Base-by-base conservation (phyloP, 2,888 invertebrate species). In the Julus scanicus region DNA sequence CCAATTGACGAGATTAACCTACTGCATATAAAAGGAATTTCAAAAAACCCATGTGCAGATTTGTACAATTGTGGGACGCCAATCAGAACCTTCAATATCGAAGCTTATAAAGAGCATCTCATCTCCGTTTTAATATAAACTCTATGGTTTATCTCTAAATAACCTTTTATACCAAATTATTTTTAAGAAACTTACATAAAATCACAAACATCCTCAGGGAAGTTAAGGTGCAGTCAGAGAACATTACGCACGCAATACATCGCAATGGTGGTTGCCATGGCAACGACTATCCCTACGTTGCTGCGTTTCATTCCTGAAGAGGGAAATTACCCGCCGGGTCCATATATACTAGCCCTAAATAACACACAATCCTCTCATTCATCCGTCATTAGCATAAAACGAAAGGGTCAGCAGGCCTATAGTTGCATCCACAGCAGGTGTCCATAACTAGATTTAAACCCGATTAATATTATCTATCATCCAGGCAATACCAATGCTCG, bases 311-410 rank as follows among this genome's bases (percentile, higher is more conserved):
- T 71, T 71, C 63, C 63, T 20, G 17, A 71, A 20, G 63, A 71
- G 63, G 63, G 63, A 71, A 71, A 71, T 71, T 71, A 17, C 63
- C 63, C 63, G 20, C 63, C 63, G 63, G 63, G 63, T 71, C 8
- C 29, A 0, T 29, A 0, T 29, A 29, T 6, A 8, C 63, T 8
- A 71, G 20, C 20, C n/a, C 20, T 71, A 71, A 71, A 71, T 71
- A 71, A 71, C 63, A 71, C 20, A 71, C 20, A 71, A 71, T 71
- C 63, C 63, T 71, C 63, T 71, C 63, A 71, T 71, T 71, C 63
- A 71, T 71, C 63, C 63, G 63, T 71, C 63, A 71, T 71, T 71
- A 71, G 63, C 63, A 71, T 71, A 71, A 71, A 71, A 71, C 17
- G 63, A 71, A 71, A 20, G 63, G 63, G 20, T 71, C 63, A 71